These are phyloP conservation scores for Endotricha flammealis DNA, from an alignment of 2,888 invertebrate genomes.

Conservation along the genomic window DNA sequence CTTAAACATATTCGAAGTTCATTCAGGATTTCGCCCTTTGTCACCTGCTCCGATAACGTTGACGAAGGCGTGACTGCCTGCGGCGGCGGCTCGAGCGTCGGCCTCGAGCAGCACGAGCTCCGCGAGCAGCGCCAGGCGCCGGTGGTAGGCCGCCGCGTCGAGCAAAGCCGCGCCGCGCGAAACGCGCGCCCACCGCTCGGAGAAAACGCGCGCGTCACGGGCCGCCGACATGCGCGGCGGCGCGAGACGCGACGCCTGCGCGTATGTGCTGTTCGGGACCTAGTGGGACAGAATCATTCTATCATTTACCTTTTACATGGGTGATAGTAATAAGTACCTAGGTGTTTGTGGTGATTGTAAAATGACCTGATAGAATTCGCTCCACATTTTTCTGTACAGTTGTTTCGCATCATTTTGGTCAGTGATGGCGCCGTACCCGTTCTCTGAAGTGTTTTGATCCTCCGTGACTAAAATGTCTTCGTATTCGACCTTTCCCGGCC, in stretches of 20 bases:
- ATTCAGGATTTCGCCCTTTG: conserved; percentile 17
- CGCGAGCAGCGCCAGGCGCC: conserved; percentile 69
- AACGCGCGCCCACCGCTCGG: conserved; percentile 2
- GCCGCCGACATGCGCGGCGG: conserved; percentile 14
- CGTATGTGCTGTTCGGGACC: conserved; percentile 36
- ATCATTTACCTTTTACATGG: too few relatives aligned
- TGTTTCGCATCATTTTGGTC: conserved; percentile 26
- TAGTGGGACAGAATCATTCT: conserved; percentile 12
- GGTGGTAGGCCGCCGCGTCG: conserved; percentile 40
- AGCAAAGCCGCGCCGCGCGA: conserved; percentile 28
- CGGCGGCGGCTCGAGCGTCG: conserved; percentile 65
- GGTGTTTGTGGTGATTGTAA: neutral
- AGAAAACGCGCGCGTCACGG: conserved; percentile 7
- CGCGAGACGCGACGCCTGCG: conserved; percentile 26
- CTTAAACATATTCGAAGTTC: too few relatives aligned
- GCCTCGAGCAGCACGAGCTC: conserved; percentile 80
- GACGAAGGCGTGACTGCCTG: conserved; percentile 70
- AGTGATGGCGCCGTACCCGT: conserved; percentile 40
- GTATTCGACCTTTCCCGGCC: conserved; percentile 69
- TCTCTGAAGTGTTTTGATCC: conserved; percentile 49
- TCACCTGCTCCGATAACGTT: conserved; percentile 81
- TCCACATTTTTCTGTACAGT: conserved; percentile 46
- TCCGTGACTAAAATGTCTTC: conserved; percentile 68
- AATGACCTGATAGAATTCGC: conserved; percentile 44
- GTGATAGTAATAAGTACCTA: too few relatives aligned